Percentiles rank a stretch among this genome's conserved stretches.
Conservation (phyloP, 2,797 vertebrate genomes). For the Falco concolor region DNA sequence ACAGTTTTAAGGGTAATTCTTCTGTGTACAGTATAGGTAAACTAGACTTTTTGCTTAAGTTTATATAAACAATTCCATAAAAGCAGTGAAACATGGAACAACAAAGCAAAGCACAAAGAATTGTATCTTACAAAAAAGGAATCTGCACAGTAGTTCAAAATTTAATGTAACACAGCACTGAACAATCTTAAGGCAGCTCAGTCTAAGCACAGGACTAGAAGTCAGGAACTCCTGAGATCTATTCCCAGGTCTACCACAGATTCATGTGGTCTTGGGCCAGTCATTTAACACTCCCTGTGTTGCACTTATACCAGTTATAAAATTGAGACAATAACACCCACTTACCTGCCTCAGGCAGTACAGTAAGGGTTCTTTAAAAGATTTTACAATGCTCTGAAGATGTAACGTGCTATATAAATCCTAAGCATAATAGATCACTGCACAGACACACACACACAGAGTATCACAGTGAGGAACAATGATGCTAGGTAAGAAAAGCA, state of each 20-base stretch:
- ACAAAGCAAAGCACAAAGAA: constrained; percentile 72
- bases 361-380: constrained; percentile 14
- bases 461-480: constrained; percentile 59
- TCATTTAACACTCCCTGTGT: neutral
- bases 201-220: constrained; percentile 56
- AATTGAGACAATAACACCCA: constrained; percentile 26
- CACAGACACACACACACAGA: constrained; percentile 44
- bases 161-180: constrained; percentile 64
- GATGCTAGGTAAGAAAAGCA: constrained; percentile 34
- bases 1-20: constrained; percentile 80
- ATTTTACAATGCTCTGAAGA: constrained; percentile 48
- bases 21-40: constrained; percentile 75
- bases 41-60: constrained; percentile 66
- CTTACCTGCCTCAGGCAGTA: constrained; percentile 43
- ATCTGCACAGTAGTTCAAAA: constrained; percentile 65
- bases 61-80: constrained; percentile 78
- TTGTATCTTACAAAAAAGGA: constrained; percentile 70
- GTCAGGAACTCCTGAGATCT: constrained; percentile 27
- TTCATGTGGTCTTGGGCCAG: neutral
- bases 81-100: constrained; percentile 73
- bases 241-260: neutral
- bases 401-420: constrained; percentile 42
- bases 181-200: constrained; percentile 70
- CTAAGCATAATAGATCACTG: constrained; percentile 48
- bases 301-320: constrained; percentile 5